Conservation (phyloP, 2,888 invertebrate genomes). For the Leucophora obtusa region DNA sequence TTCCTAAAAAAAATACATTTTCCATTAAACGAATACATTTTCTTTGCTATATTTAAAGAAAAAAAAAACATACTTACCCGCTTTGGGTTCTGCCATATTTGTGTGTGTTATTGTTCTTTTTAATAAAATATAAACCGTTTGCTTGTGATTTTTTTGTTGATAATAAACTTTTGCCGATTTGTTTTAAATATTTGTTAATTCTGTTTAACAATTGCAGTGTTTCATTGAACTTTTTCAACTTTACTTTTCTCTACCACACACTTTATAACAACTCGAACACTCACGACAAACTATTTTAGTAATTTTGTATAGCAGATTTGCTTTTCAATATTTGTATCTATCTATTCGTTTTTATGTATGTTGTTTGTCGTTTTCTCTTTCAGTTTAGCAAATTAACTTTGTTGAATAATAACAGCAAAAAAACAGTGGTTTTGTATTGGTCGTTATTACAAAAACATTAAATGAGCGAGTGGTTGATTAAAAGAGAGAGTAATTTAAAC, state of each 20-base stretch:
- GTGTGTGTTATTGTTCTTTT: background rate
- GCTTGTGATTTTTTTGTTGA: background rate
- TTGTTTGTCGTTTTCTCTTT: conserved; percentile 3
- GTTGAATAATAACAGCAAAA: background rate
- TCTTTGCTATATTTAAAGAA: background rate
- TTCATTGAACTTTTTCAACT: background rate
- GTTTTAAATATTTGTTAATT: too few species aligned
- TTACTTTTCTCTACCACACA: background rate
- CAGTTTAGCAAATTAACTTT: background rate
- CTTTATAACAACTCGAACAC: background rate
- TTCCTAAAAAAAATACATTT: background rate
- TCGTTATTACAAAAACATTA: background rate
- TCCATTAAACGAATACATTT: background rate
- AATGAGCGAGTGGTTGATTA: background rate
- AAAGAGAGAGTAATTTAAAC: background rate
- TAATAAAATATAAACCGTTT: background rate
- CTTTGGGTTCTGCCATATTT: background rate
- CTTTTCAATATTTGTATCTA: background rate
- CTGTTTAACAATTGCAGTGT: background rate
- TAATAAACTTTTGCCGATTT: too few species aligned
- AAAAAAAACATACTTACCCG: background rate
- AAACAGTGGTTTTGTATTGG: conserved; percentile 2
- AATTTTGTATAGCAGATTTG: background rate
- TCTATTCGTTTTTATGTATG: background rate
- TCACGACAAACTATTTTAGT: background rate